Evolutionary conservation across 2,797 vertebrate genomes (phyloP).

Genomic region (Lophotriccus pileatus): DNA sequence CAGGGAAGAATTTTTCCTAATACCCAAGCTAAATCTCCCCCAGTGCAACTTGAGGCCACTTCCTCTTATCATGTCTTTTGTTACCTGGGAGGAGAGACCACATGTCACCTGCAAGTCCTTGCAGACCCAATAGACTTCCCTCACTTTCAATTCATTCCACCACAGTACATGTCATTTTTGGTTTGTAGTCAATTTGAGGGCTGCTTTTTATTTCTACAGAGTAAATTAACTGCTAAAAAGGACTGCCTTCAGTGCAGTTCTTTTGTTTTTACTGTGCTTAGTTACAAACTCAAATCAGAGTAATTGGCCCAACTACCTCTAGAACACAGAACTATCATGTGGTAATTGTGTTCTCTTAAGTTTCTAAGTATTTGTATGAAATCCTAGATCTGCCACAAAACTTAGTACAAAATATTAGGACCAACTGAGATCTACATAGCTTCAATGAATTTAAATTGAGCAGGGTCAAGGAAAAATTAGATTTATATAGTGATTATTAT

Average conservation of each 20-base stretch:
- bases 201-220: background rate
- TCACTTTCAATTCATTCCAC: background rate
- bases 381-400: background rate
- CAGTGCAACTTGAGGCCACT: background rate
- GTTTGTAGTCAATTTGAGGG: background rate
- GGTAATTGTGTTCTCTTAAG: background rate
- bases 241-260: background rate
- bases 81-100: background rate
- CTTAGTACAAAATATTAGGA: background rate
- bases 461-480: background rate
- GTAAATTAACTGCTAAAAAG: background rate
- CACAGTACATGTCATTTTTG: fast-evolving
- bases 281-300: background rate
- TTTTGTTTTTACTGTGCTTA: background rate
- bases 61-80: background rate
- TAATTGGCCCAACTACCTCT: background rate
- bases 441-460: constrained; percentile 3
- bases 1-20: background rate
- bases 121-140: background rate
- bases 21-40: background rate
- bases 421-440: background rate
- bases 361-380: constrained; percentile 18
- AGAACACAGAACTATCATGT: background rate
- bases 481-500: background rate
- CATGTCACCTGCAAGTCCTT: background rate